A percentile compares a stretch with the other conserved stretches of the same genome.
Conservation (phyloP, 2,113 vertebrate species). For the Microcebus lehilahytsara region DNA sequence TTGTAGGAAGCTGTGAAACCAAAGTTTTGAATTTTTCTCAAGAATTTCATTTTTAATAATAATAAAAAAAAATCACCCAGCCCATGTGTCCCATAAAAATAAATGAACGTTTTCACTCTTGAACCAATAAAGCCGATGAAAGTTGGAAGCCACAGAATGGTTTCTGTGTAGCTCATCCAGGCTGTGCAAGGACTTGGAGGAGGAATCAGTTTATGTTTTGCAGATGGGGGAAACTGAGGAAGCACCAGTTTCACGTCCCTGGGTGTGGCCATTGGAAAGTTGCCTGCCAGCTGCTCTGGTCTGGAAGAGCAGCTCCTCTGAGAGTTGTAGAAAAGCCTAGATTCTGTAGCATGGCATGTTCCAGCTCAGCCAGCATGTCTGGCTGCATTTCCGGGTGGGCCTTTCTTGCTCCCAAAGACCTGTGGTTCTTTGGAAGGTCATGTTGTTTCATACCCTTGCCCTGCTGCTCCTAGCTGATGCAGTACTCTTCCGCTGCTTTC, state of each 20-base stretch:
- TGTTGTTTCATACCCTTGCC: neutral
- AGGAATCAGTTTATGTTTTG: neutral
- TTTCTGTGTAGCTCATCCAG: constrained; percentile 6
- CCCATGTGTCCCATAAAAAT: constrained; percentile 64
- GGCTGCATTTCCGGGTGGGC: neutral
- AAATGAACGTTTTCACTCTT: constrained; percentile 57
- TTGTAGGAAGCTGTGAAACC: constrained; percentile 58
- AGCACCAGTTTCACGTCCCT: neutral
- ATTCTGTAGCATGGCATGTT: neutral
- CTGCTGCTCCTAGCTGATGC: neutral
- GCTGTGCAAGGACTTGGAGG: neutral
- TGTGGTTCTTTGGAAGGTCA: neutral
- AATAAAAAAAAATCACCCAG: constrained; percentile 46
- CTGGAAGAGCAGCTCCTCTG: neutral
- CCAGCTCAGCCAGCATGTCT: neutral
- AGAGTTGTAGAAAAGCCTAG: neutral
- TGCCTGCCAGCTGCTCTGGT: neutral
- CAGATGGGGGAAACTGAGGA: constrained; percentile 59
- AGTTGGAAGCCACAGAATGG: neutral
- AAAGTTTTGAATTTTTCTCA: constrained; percentile 67
- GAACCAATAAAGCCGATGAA: constrained; percentile 55
- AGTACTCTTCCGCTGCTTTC: neutral
- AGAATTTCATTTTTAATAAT: constrained; percentile 67
- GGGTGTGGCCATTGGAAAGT: neutral
- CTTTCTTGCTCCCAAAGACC: neutral